Conservation (phyloP, 2,797 vertebrate genomes). For the Champsocephalus esox region DNA sequence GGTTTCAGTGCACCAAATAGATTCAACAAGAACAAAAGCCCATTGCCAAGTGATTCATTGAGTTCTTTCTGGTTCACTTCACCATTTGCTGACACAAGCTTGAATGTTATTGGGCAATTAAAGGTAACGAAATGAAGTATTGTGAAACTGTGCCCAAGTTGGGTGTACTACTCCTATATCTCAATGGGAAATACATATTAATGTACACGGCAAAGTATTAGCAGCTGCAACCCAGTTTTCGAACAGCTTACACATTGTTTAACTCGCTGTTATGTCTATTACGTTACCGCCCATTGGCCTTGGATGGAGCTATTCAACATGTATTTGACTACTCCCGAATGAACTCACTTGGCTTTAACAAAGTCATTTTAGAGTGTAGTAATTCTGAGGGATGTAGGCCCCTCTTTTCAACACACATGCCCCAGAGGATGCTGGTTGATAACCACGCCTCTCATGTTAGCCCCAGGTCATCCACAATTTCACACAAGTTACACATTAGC, state of each 20-base stretch:
- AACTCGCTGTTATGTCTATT: slow-evolving; percentile 46
- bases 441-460: slow-evolving; percentile 17
- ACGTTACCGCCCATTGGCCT: slow-evolving; percentile 50
- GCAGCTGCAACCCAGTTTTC: slow-evolving; percentile 62
- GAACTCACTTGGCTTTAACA: slow-evolving; percentile 48
- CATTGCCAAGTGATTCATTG: slow-evolving; percentile 72
- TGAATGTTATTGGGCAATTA: slow-evolving; percentile 79
- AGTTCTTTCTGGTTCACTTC: slow-evolving; percentile 76
- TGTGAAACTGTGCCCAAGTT: slow-evolving; percentile 58
- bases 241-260: slow-evolving; percentile 63
- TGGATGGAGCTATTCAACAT: slow-evolving; percentile 50
- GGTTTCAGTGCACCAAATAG: slow-evolving; percentile 67
- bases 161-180: slow-evolving; percentile 48
- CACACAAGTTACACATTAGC: slow-evolving; percentile 52
- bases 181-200: slow-evolving; percentile 67
- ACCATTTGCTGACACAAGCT: slow-evolving; percentile 76
- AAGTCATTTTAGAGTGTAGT: slow-evolving; percentile 7
- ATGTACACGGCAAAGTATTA: slow-evolving; percentile 50
- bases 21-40: slow-evolving; percentile 74
- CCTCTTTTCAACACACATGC: slow-evolving; percentile 11
- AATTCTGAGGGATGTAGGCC: slow-evolving; percentile 34
- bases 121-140: slow-evolving; percentile 72
- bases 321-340: slow-evolving; percentile 58
- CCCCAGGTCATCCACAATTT: slow-evolving; percentile 44
- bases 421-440: slow-evolving; percentile 20